Base-by-base conservation (phyloP, 2,113 vertebrate species). In the Murina feae region DNA sequence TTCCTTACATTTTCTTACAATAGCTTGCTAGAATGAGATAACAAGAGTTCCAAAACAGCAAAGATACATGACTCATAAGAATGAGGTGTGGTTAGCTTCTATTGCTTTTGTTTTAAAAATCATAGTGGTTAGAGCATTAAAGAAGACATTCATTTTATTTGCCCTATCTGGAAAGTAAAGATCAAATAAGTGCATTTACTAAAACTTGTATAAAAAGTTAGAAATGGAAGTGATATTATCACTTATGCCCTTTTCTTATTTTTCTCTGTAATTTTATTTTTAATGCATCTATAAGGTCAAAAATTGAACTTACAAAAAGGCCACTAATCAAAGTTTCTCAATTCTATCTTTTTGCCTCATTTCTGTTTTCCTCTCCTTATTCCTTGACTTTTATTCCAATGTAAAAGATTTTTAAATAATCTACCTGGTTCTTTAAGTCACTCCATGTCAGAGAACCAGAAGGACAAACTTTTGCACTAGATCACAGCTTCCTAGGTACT, bases 51-150 rank as follows among this genome's bases (percentile, higher is more conserved):
- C 51, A 82, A 44, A 89, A 53, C 16, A 42, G 69, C 53, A 83
- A 44, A 53, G 35, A 37, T 68, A 7, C 14, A 9, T 71, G 25
- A 42, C 11, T 37, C 32, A 39, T 42, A 78, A 60, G n/a, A 87
- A 21, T 84, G 79, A 79, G n/a, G 9, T 81, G 94, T 81, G 11
- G 35, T 79, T 78, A 66, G 39, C 9, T 63, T 95, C 6, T 63
- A 5, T 76, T 72, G n/a, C 42, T 95, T 63, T 92, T 89, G 75
- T 63, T 94, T 90, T 75, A 4, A 80, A 82, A 83, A 35, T 72
- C 2, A 66, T 63, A 63, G 12, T 49, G 8, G 25, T 63, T 74
- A 60, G 23, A 60, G 17, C 10, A 44, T 44, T 95, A 37, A 83
- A 55, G 28, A 60, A 44, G 17, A 20, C 44, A 96, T 47, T 4